Base-by-base conservation (phyloP, 2,888 invertebrate genomes). In the Odontocerum albicorne region DNA sequence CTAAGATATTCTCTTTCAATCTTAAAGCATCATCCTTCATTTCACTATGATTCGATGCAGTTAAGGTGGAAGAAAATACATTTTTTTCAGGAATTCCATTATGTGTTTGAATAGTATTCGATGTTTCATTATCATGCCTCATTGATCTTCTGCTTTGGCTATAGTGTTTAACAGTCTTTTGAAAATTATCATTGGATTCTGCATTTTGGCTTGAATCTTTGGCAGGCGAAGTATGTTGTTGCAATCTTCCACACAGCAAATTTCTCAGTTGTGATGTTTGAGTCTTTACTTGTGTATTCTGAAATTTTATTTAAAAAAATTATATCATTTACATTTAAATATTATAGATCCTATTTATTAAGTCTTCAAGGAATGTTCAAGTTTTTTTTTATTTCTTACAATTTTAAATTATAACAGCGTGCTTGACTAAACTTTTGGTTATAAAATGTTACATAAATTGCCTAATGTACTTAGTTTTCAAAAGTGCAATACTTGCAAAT, bases 171-270 rank as follows among this genome's bases (percentile, higher is more conserved):
- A 72, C 68, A 66, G 67, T 71, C 66, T 74, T 75, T 61, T 77
- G 76, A 65, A 70, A 74, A 64, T 74, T 77, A 64, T 77, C 77
- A 65, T 68, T 71, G 65, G 74, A 71, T 70, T 77, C 78, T 66
- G 72, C 73, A 67, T 74, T 77, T 77, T 78, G 78, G 77, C 73
- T 75, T 73, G 74, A 72, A 72, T 75, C 78, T 77, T 78, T 78
- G 77, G 78, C 75, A 69, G 77, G 74, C 70, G 78, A 77, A 69
- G 68, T 70, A 72, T 75, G 73, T 69, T 74, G 75, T 69, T 77
- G 72, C 68, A 74, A 72, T 72, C 77, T 77, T 62, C 78, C 77
- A 72, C 78, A 78, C 71, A 78, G 76, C 73, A 78, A 73, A 72
- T 78, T 77, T 69, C 78, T 77, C 67, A 78, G 68, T 70, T 78